phyloP scores from a whole-genome alignment of 1,140 invertebrate species.

The Lepidurus apus region DNA sequence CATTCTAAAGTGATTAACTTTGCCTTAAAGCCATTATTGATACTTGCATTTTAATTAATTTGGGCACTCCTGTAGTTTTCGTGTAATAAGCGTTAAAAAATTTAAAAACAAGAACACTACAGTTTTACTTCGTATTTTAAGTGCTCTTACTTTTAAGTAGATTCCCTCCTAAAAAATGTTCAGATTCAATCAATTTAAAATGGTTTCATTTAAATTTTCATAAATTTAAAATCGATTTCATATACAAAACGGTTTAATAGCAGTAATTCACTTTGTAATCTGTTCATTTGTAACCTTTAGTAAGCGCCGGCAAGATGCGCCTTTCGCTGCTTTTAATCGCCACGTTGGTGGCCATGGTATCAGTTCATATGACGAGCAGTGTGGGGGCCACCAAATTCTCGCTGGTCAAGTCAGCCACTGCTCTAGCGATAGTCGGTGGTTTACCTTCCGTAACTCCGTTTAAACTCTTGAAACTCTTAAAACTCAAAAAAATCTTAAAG shows the following conservation, averaged over 20 bases:
- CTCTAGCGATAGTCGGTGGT: not conserved
- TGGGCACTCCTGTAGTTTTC: too few species aligned
- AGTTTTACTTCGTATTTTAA: too few species aligned
- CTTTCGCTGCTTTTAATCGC: not conserved
- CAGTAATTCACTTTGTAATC: not conserved
- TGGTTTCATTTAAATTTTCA: too few species aligned
- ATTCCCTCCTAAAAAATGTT: too few species aligned
- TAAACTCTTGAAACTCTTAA: not conserved
- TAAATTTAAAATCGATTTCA: too few species aligned
- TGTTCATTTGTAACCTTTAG: not conserved
- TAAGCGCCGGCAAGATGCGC: not conserved
- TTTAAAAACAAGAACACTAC: too few species aligned
- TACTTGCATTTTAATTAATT: too few species aligned
- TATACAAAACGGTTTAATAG: too few species aligned
- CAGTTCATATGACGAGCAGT: slow-evolving; percentile 2
- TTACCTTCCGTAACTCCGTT: not conserved
- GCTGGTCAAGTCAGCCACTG: slow-evolving; percentile 7
- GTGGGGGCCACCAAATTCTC: not conserved
- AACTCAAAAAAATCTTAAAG: not conserved
- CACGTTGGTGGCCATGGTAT: not conserved
- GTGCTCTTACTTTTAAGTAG: too few species aligned
- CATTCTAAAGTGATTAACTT: not conserved
- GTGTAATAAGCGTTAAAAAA: too few species aligned
- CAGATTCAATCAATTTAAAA: too few species aligned
- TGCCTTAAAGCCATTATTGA: not conserved